These are phyloP conservation scores for Caenorhabditis remanei DNA, from an alignment of 1,140 invertebrate species.

Conservation along the genomic window DNA sequence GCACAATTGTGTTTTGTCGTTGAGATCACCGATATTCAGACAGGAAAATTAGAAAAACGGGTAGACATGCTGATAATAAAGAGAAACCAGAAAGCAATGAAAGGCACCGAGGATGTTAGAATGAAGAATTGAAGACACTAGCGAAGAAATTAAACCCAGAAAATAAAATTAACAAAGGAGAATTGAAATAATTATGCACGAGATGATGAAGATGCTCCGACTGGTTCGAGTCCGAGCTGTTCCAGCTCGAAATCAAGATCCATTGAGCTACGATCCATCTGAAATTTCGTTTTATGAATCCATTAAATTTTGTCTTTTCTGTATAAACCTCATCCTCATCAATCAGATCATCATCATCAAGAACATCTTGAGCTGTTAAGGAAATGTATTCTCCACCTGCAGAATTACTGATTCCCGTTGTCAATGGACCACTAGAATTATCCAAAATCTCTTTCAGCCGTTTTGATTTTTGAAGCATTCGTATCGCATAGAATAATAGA, in stretches of 20 bases:
- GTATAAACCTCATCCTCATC: conserved; percentile 36
- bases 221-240: conserved; percentile 16
- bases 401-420: neutral
- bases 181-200: neutral
- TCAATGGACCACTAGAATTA: conserved; percentile 26
- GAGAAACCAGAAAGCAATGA: neutral
- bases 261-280: conserved; percentile 66
- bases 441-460: conserved; percentile 34
- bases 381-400: conserved; percentile 35
- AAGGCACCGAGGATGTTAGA: neutral
- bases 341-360: conserved; percentile 41
- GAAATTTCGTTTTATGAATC: conserved; percentile 67
- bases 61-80: neutral
- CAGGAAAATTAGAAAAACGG: neutral
- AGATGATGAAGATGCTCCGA: neutral
- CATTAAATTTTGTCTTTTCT: conserved; percentile 65
- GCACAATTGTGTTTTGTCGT: neutral
- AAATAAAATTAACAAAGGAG: neutral
- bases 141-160: neutral
- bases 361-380: conserved; percentile 14
- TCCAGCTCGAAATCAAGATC: conserved; percentile 22
- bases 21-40: conserved; percentile 15
- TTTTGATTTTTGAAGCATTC: conserved; percentile 47
- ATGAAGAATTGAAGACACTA: neutral
- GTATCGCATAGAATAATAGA: neutral